Base-by-base conservation (phyloP, 2,888 invertebrate species). In the Quadriops clusia region DNA sequence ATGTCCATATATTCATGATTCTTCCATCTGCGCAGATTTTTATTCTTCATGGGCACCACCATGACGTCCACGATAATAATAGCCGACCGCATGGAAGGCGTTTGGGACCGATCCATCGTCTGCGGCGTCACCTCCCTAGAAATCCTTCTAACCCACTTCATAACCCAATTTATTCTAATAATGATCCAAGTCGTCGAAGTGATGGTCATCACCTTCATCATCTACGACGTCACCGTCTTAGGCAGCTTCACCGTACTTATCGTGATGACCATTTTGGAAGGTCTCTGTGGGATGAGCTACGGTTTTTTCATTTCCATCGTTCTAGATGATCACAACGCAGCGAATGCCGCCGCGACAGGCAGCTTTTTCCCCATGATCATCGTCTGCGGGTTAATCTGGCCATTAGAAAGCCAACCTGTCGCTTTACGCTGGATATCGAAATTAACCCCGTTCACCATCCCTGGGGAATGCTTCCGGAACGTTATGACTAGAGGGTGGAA, bases 351-450 rank as follows among this genome's bases (percentile, higher is more conserved):
- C 7, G 74, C 87, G 1, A 76, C 89, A 0, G 91, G 91, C 8
- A 83, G 82, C 39, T 90, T 91, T 53, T 91, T 90, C 52, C 90
- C 91, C 0, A 78, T 87, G 68, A 74, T 91, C 39, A 63, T 93
- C 38, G 63, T 89, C 4, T 84, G 86, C 54, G 90, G 76, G 28
- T 62, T 74, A 32, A 60, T 80, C 22, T 80, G 80, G 80, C 80
- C 80, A 0, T 47, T 74, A 7, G 75, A 80, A 56, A 76, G 72
- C 4, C 77, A 74, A 64, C 74, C 74, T n/a, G 34, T 39, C 13
- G 39, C 44, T 3, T 42, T 61, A 8, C 42, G 50, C 27, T 49
- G 44, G 32, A 41, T 60, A 16, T 49, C 59, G 0, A 49, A 45
- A 33, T 53, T 51, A 34, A 39, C 58, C 15, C 91, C 91, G 0